Evolutionary conservation across 2,113 vertebrate genomes (phyloP).

Genomic region (Bufo gargarizans): DNA sequence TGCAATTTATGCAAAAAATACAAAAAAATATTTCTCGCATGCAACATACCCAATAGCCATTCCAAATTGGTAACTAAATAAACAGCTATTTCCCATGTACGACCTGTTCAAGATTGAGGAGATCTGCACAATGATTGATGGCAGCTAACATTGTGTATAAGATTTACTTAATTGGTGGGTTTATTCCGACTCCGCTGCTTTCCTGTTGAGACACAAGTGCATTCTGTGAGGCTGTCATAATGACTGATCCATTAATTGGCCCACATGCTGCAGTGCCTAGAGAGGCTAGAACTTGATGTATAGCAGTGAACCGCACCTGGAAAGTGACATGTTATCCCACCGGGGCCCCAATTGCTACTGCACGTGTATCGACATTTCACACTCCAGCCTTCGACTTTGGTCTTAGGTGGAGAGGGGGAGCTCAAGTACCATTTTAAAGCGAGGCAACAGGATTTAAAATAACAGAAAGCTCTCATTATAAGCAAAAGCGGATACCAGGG

Average conservation of each 20-base stretch:
- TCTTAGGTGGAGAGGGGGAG: not conserved
- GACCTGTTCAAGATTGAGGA: no score
- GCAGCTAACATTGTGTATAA: no score
- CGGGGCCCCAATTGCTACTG: not conserved
- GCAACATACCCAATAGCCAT: no score
- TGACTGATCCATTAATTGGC: not conserved
- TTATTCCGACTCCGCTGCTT: not conserved
- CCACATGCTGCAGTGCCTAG: not conserved
- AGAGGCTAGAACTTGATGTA: not conserved
- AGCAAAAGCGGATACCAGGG: not conserved
- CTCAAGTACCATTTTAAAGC: not conserved
- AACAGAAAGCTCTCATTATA: conserved; percentile 8
- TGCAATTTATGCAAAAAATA: no score
- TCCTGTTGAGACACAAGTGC: not conserved
- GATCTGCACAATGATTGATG: no score
- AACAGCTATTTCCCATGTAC: no score
- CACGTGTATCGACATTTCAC: not conserved
- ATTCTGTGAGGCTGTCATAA: not conserved
- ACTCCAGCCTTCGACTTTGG: not conserved
- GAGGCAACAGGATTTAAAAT: not conserved
- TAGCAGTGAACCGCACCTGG: not conserved
- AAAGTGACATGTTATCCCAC: not conserved
- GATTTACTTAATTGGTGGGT: not conserved
- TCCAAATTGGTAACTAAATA: no score
- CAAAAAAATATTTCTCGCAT: no score